Percentiles rank a stretch among this genome's conserved stretches.
Evolutionary conservation across 2,888 invertebrate species (phyloP).

Genomic region (Hetaerina titia): DNA sequence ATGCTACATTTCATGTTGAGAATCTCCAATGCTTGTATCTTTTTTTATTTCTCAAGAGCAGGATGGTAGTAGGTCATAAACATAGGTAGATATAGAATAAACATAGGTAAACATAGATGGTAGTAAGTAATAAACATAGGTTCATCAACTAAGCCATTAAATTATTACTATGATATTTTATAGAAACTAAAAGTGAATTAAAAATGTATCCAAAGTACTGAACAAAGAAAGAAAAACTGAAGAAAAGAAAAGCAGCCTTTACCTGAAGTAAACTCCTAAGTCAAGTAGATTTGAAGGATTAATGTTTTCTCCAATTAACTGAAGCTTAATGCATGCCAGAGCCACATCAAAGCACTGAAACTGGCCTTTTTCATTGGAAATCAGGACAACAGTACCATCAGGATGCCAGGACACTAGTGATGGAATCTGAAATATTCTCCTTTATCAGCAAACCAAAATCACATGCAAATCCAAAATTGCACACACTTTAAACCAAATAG

Average conservation of each 20-base stretch:
- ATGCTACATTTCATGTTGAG: too few species aligned
- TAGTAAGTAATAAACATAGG: too few species aligned
- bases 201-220: too few species aligned
- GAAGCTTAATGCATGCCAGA: conserved; percentile 83
- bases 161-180: too few species aligned
- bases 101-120: too few species aligned
- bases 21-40: too few species aligned
- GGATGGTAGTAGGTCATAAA: too few species aligned
- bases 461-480: conserved; percentile 65
- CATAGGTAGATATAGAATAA: too few species aligned
- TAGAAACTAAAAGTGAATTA: too few species aligned
- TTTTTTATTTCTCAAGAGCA: too few species aligned
- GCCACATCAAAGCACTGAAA: conserved; percentile 88
- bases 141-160: too few species aligned
- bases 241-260: conserved; percentile 40
- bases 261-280: conserved; percentile 82
- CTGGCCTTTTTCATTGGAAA: conserved; percentile 86
- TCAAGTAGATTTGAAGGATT: conserved; percentile 83
- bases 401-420: conserved; percentile 86
- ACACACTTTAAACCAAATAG: conserved; percentile 34
- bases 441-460: neutral
- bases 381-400: conserved; percentile 83
- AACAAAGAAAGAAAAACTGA: too few species aligned
- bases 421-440: conserved; percentile 79
- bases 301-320: conserved; percentile 84